phyloP scores from a whole-genome alignment of 1,140 invertebrate genomes.

The Popillia japonica region DNA sequence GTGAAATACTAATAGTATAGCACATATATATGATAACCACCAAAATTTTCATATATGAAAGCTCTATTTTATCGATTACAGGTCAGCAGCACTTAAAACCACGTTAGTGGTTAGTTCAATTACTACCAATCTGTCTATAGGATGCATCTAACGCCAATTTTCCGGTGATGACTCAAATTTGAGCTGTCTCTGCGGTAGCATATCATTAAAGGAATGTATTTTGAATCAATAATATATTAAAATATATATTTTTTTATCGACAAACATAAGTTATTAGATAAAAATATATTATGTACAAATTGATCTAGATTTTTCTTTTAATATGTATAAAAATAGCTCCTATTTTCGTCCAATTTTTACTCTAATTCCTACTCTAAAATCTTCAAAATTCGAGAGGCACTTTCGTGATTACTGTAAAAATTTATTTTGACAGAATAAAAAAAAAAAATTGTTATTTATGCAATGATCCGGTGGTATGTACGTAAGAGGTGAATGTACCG shows the following conservation, averaged over 20 bases:
- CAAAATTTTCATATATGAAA: no score
- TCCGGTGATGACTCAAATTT: no score
- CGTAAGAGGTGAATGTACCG: background rate
- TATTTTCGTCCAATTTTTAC: background rate
- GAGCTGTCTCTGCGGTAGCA: no score
- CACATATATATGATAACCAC: no score
- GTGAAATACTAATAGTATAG: no score
- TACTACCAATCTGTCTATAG: no score
- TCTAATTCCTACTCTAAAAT: no score
- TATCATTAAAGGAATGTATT: background rate
- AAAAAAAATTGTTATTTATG: background rate
- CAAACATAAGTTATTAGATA: background rate
- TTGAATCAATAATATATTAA: constrained; percentile 15
- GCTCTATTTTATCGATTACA: no score
- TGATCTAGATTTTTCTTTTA: background rate
- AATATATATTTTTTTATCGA: background rate
- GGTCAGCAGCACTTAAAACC: no score
- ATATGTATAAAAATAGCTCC: constrained; percentile 22
- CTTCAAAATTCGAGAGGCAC: background rate
- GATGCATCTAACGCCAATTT: no score
- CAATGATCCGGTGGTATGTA: no score
- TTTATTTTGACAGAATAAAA: background rate
- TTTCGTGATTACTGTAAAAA: background rate
- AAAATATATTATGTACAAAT: constrained; percentile 27
- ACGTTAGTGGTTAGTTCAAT: no score